Evolutionary conservation across 2,797 vertebrate species (phyloP).

Genomic region (Sebastes vulpes): DNA sequence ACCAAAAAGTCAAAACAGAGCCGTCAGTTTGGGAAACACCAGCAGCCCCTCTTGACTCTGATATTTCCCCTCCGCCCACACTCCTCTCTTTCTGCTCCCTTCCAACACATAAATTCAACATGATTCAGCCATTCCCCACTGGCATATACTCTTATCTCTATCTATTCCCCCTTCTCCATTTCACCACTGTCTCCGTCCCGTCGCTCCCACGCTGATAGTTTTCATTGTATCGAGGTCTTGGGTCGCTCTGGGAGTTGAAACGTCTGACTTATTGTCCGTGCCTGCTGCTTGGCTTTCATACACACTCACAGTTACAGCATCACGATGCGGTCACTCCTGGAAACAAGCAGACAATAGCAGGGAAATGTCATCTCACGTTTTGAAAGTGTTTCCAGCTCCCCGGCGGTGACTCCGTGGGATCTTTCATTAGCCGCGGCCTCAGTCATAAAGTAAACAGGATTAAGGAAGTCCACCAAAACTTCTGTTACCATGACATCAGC

Average conservation of each 20-base stretch:
- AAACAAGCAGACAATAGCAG: conserved; percentile 73
- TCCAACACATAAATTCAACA: conserved; percentile 51
- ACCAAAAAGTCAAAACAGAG: conserved; percentile 71
- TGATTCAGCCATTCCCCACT: conserved; percentile 76
- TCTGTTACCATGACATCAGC: conserved; percentile 53
- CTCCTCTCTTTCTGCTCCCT: conserved; percentile 45
- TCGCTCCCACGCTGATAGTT: conserved; percentile 69
- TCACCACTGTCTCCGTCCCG: conserved; percentile 16
- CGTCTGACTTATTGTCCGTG: conserved; percentile 34
- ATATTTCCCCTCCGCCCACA: conserved; percentile 50
- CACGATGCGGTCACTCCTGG: conserved; percentile 61
- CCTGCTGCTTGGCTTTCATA: conserved; percentile 5
- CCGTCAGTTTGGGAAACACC: conserved; percentile 59
- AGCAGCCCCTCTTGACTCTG: conserved; percentile 42
- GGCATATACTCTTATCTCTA: conserved; percentile 66
- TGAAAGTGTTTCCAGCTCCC: conserved; percentile 39
- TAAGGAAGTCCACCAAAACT: conserved; percentile 30
- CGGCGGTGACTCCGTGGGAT: conserved; percentile 43
- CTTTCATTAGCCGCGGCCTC: conserved; percentile 17
- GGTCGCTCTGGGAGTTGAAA: conserved; percentile 28
- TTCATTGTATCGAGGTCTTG: conserved; percentile 46
- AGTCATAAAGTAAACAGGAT: conserved; percentile 63
- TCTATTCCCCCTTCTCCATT: conserved; percentile 8
- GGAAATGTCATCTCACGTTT: conserved; percentile 53
- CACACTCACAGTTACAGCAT: conserved; percentile 50